Evolutionary conservation across 2,113 vertebrate species (phyloP).

Genomic region (Bothrops jararaca): DNA sequence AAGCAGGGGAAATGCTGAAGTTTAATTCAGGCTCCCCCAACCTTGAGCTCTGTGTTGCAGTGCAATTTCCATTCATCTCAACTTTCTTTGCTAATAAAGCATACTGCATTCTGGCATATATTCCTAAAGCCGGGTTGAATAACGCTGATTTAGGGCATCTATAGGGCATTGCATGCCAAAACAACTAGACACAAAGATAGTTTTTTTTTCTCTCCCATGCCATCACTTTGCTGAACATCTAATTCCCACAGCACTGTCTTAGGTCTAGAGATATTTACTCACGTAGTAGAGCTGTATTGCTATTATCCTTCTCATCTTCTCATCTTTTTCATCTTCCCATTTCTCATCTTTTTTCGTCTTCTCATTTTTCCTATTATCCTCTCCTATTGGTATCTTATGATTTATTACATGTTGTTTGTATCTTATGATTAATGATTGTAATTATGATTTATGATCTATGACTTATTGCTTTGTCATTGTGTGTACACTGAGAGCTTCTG

Average conservation of each 20-base stretch:
- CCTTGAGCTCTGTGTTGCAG: neutral
- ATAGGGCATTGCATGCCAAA: neutral
- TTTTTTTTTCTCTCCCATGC: too few relatives aligned
- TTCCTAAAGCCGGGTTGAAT: neutral
- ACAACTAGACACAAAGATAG: too few relatives aligned
- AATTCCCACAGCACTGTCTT: neutral
- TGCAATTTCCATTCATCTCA: neutral
- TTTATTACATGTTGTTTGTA: neutral
- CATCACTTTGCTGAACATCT: neutral
- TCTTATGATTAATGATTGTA: neutral
- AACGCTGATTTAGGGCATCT: neutral
- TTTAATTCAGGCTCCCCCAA: neutral
- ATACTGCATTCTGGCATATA: neutral
- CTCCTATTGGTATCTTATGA: neutral
- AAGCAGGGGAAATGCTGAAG: neutral
- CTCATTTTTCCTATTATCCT: neutral
- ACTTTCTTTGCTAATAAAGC: neutral
- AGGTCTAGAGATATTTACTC: neutral
- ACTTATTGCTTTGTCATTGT: neutral
- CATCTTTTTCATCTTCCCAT: too few relatives aligned
- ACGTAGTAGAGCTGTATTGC: neutral
- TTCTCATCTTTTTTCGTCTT: too few relatives aligned
- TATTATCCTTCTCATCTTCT: too few relatives aligned
- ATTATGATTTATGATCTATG: neutral
- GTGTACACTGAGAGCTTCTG: neutral